Conservation (phyloP, 2,797 vertebrate genomes). For the Spea hammondii region DNA sequence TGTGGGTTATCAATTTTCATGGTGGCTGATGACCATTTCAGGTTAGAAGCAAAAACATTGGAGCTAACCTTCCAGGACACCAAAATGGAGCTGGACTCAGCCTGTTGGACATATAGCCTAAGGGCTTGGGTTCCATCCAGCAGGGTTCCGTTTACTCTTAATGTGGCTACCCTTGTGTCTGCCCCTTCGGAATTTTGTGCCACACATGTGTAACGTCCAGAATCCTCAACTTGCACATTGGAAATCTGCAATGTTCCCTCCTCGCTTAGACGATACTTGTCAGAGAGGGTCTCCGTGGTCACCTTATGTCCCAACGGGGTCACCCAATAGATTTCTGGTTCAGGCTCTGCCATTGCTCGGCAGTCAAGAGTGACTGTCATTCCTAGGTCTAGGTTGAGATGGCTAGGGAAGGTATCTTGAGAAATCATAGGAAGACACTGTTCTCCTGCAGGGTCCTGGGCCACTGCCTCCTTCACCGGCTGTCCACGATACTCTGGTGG, state of each 20-base stretch:
- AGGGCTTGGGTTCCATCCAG: slow-evolving; percentile 87
- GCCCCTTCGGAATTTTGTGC: slow-evolving; percentile 91
- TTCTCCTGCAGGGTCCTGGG: slow-evolving; percentile 73
- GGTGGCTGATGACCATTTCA: slow-evolving; percentile 95
- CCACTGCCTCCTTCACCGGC: slow-evolving; percentile 82
- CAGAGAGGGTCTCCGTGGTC: slow-evolving; percentile 79
- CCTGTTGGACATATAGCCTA: slow-evolving; percentile 90
- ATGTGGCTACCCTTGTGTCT: slow-evolving; percentile 84
- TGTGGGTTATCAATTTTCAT: slow-evolving; percentile 98
- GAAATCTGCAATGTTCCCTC: slow-evolving; percentile 88
- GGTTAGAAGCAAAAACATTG: slow-evolving; percentile 88
- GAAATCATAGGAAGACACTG: slow-evolving; percentile 94
- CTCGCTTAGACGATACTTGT: slow-evolving; percentile 83
- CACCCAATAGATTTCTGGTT: slow-evolving; percentile 97
- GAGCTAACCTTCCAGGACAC: slow-evolving; percentile 96
- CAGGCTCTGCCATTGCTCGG: slow-evolving; percentile 90
- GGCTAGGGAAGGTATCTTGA: slow-evolving; percentile 84
- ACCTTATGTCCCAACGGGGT: slow-evolving; percentile 90
- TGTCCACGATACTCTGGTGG: slow-evolving; percentile 83
- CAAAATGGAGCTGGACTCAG: slow-evolving; percentile 88
- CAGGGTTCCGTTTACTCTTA: slow-evolving; percentile 90
- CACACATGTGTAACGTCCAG: slow-evolving; percentile 89
- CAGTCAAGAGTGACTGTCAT: slow-evolving; percentile 86
- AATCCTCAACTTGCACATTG: slow-evolving; percentile 84
- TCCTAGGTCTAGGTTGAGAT: slow-evolving; percentile 83